Conservation (phyloP, 2,888 invertebrate species). For the Lasioglossum vierecki region DNA sequence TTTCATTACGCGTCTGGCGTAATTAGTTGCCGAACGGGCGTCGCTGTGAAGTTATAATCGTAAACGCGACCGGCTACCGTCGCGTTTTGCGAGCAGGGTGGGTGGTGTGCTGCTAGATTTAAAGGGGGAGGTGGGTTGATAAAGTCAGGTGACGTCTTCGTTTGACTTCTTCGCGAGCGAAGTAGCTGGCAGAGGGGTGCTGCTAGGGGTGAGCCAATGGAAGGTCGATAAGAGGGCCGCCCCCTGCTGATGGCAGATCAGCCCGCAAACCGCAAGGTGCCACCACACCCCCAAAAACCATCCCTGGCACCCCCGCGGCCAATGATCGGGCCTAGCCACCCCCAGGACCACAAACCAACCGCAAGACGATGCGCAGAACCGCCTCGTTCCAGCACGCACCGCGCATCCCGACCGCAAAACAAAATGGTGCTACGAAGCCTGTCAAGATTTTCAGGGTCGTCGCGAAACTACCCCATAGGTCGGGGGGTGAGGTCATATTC, state of each 20-base stretch:
- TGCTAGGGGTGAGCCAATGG: conserved; percentile 75
- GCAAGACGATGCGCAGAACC: conserved; percentile 84
- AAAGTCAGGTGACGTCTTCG: conserved; percentile 48
- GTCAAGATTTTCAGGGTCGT: conserved; percentile 65
- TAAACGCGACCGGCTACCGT: conserved; percentile 7
- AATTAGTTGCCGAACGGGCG: conserved; percentile 9
- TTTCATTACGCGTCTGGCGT: conserved; percentile 20
- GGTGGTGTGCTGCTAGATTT: neutral
- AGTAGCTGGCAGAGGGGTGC: conserved; percentile 17
- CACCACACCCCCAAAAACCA: conserved; percentile 83
- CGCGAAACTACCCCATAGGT: neutral
- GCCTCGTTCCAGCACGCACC: conserved; percentile 70
- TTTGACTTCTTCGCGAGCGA: conserved; percentile 56
- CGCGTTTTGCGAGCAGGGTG: neutral
- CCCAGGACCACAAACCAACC: conserved; percentile 84
- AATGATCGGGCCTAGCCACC: conserved; percentile 83
- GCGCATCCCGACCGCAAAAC: conserved; percentile 82
- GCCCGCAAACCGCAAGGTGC: conserved; percentile 84
- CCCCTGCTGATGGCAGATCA: conserved; percentile 78
- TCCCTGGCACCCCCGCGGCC: conserved; percentile 82
- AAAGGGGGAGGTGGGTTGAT: neutral
- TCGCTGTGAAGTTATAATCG: conserved; percentile 18
- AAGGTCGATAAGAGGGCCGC: conserved; percentile 80
- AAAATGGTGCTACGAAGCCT: conserved; percentile 80
- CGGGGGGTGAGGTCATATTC: neutral